Evolutionary conservation across 1,140 invertebrate species (phyloP), one percentile per base, ranked within the genome.

Genomic region (Augochlora pura): DNA sequence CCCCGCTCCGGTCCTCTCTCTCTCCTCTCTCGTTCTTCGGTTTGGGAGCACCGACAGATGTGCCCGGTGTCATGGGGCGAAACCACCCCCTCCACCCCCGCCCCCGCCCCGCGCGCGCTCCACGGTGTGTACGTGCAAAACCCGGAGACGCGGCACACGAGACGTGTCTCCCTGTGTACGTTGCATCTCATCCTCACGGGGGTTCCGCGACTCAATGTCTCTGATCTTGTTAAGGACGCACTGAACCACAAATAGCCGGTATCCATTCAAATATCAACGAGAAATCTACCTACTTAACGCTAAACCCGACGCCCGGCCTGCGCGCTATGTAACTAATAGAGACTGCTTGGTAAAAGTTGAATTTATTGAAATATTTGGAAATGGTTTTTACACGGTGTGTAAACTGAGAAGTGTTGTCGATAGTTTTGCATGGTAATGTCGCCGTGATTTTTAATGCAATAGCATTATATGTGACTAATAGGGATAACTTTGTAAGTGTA

Each of bases 211-310:
- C 81, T 86, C 81, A 64, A 63, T 86, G 85, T 86, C 84, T 88
- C 88, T 92, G 91, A 93, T 92, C 92, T 92, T 90, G 92, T 93
- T 93, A 92, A 89, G 88, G 91, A 87, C 87, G 89, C 91, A 92
- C 87, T 87, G 91, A 92, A 92, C 90, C 91, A 90, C 90, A 87
- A 92, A 92, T 87, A 90, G 84, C 90, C 90, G 88, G 85, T 88
- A 88, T 88, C 90, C 90, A 92, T 93, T 92, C 88, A 90, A 90
- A 89, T 90, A 91, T 90, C 90, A 88, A 80, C 86, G 90, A 85
- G 86, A 88, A 83, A 90, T 90, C 89, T 83, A 82, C 71, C 85
- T 81, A 83, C 88, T 90, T 89, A 87, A 88, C 42, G 14, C 10
- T 46, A 46, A 46, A 46, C 42, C 42, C 14, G 42, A 9, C 10